Evolutionary conservation across 2,888 invertebrate species (phyloP), one percentile per base, ranked within the genome.

Genomic region (Netelia fuscicornis): DNA sequence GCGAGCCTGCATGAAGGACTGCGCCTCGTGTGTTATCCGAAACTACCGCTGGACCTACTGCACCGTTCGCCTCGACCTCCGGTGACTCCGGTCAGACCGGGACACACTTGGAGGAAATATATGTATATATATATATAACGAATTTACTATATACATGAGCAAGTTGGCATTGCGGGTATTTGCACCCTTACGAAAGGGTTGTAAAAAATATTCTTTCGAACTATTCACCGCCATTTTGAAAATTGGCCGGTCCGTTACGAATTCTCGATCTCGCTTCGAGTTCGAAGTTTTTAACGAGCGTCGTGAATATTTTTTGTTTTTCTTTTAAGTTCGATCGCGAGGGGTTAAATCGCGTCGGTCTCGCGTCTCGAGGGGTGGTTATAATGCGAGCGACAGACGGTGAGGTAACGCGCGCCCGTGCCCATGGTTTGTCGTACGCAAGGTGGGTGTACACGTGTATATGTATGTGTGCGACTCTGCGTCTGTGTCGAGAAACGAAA

Each of bases 371-470:
- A 84, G 87, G 37, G 71, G 65, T 75, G 82, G 71, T 60, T 87
- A 90, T 92, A 90, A 92, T 91, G 86, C 86, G 89, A 83, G 89
- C 87, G 87, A 86, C 91, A 90, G 91, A 88, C 91, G 90, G 90
- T 83, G 89, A 87, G 81, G 84, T 71, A 78, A 60, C 71, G 68
- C 65, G 48, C 48, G 2, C 48, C 68, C 65, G 37, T 6, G 37
- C 20, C 20, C 5, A 37, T 6, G 60, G 70, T 17, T 44, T 65
- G 72, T 67, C 42, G 44, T 52, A 25, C 56, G 37, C 37, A 37
- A 37, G 37, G 37, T 37, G 37, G 37, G 37, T 37, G 37, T 37
- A 37, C 37, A 37, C 37, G 37, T 37, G 37, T 37, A 37, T 6
- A 37, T 37, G 37, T 37, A 37, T 5, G 37, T 37, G 37, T 67